phyloP scores from a whole-genome alignment of 2,113 vertebrate genomes.

The Calypte anna region DNA sequence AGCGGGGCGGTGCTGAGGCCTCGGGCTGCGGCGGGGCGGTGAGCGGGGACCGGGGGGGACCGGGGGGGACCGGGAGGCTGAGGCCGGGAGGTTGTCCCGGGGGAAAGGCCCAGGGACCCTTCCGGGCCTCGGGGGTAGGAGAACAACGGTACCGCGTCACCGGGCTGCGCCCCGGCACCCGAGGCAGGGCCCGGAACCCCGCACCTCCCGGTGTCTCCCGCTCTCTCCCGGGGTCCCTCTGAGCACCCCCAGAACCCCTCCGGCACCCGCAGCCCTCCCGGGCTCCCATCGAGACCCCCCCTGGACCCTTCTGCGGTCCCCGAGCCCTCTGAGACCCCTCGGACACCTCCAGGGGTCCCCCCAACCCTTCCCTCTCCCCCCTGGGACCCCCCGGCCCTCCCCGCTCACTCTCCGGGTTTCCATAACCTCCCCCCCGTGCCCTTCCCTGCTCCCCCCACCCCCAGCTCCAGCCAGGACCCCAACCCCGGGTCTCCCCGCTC shows the following conservation, averaged over 20 bases:
- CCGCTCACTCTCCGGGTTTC: too few relatives aligned
- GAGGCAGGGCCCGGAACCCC: neutral
- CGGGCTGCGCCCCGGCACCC: neutral
- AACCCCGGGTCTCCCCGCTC: neutral
- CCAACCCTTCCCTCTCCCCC: neutral
- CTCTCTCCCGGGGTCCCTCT: neutral
- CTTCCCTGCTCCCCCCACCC: too few relatives aligned
- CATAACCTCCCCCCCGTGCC: neutral
- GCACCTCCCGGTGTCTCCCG: too few relatives aligned
- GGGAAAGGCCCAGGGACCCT: too few relatives aligned
- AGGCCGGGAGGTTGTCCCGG: too few relatives aligned
- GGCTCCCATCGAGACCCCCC: too few relatives aligned
- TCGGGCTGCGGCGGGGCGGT: neutral
- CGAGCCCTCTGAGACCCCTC: neutral
- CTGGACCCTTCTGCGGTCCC: too few relatives aligned
- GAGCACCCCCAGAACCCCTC: too few relatives aligned
- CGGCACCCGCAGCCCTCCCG: accelerated
- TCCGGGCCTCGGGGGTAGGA: neutral
- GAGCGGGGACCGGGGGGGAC: neutral
- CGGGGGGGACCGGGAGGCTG: too few relatives aligned
- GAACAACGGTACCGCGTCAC: too few relatives aligned
- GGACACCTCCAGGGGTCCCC: too few relatives aligned
- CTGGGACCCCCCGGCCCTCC: neutral
- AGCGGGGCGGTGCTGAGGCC: neutral
- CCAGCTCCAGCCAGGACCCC: too few relatives aligned